phyloP scores from a whole-genome alignment of 2,797 vertebrate genomes.

The Sebastes kiyomatsui region DNA sequence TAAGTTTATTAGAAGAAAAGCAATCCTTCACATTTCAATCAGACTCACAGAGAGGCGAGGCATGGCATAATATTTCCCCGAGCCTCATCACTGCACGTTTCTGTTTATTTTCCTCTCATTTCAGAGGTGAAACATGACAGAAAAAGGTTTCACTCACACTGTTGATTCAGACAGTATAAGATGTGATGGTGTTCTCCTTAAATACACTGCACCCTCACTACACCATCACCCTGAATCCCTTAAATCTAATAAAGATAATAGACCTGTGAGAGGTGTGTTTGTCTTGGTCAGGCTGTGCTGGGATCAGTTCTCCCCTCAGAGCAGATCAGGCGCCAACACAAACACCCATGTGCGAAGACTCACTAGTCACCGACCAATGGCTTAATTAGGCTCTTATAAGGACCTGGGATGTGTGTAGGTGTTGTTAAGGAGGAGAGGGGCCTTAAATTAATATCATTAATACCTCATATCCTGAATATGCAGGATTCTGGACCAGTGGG shows the following conservation, averaged over 20 bases:
- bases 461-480: constrained; percentile 74
- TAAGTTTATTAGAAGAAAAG: constrained; percentile 22
- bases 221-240: constrained; percentile 56
- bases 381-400: constrained; percentile 67
- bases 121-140: constrained; percentile 34
- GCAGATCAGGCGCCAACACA: constrained; percentile 62
- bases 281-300: constrained; percentile 62
- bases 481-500: constrained; percentile 25
- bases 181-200: constrained; percentile 57
- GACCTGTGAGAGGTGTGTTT: constrained; percentile 69
- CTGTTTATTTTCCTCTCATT: constrained; percentile 55
- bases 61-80: constrained; percentile 34
- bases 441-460: constrained; percentile 59
- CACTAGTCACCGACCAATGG: constrained; percentile 56
- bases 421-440: constrained; percentile 41
- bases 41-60: constrained; percentile 12
- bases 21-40: constrained; percentile 39
- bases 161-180: constrained; percentile 52
- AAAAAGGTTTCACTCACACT: constrained; percentile 49
- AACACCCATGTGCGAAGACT: constrained; percentile 69
- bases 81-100: constrained; percentile 38
- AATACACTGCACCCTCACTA: constrained; percentile 63
- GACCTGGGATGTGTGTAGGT: constrained; percentile 48
- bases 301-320: constrained; percentile 64
- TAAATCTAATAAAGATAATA: constrained; percentile 78